Conservation (phyloP, 2,888 invertebrate species). For the Hybos culiciformis region DNA sequence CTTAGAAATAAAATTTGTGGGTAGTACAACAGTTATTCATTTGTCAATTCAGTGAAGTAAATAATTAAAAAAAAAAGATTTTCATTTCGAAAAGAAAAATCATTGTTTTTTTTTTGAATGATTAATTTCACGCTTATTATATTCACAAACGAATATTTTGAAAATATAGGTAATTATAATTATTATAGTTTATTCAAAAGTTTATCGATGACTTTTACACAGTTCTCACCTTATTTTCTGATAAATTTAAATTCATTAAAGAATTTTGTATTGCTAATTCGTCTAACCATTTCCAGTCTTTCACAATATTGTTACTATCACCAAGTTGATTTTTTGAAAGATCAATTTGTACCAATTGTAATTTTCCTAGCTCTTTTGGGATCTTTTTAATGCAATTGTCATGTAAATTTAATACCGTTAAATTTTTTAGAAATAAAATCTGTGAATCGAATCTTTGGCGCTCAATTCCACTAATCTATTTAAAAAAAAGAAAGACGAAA, state of each 20-base stretch:
- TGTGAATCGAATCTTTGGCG: conserved; percentile 54
- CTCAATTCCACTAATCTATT: conserved; percentile 45
- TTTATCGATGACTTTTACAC: background rate
- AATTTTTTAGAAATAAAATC: conserved; percentile 49
- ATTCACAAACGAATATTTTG: no score
- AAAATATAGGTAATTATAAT: no score
- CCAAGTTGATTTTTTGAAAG: conserved; percentile 52
- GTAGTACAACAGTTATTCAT: no score
- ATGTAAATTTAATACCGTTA: conserved; percentile 53
- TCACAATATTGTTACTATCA: conserved; percentile 30
- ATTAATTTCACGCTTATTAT: no score
- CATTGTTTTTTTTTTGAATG: no score
- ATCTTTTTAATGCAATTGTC: conserved; percentile 55
- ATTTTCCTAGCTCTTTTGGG: conserved; percentile 52
- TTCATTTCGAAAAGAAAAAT: no score
- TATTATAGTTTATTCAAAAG: background rate
- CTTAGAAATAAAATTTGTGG: no score
- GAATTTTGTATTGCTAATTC: conserved; percentile 39
- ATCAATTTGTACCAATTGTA: conserved; percentile 48
- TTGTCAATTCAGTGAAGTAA: no score
- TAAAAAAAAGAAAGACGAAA: background rate
- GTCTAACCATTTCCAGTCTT: conserved; percentile 48
- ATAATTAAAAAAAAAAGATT: no score
- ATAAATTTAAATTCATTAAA: conserved; percentile 49
- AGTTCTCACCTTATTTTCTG: conserved; percentile 48